phyloP scores from a whole-genome alignment of 1,140 invertebrate species.

The Neodiprion fabricii region DNA sequence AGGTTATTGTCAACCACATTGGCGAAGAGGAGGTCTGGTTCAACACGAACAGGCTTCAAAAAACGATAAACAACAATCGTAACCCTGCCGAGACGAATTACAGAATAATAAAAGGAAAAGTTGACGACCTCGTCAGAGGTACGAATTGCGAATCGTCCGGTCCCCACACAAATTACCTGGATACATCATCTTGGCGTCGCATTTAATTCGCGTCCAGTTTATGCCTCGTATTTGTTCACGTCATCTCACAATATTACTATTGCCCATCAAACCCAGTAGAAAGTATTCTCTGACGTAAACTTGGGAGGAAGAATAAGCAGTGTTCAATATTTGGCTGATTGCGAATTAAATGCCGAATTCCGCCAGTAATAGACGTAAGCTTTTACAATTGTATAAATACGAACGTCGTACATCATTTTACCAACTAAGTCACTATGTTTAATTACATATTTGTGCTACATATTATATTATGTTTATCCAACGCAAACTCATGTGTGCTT shows the following conservation, averaged over 20 bases:
- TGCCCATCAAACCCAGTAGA: too few relatives aligned
- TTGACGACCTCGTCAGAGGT: constrained; percentile 55
- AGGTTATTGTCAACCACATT: constrained; percentile 48
- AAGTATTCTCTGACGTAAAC: too few relatives aligned
- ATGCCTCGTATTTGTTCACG: neutral
- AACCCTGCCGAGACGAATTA: constrained; percentile 53
- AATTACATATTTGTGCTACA: too few relatives aligned
- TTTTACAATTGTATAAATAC: too few relatives aligned
- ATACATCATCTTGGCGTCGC: constrained; percentile 44
- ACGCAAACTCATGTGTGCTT: too few relatives aligned
- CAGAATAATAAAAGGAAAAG: constrained; percentile 49
- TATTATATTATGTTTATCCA: too few relatives aligned
- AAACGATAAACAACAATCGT: constrained; percentile 56
- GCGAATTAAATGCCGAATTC: too few relatives aligned
- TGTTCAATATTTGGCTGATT: too few relatives aligned
- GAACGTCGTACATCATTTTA: too few relatives aligned
- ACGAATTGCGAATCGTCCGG: constrained; percentile 50
- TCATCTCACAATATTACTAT: neutral
- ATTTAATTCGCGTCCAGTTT: constrained; percentile 32
- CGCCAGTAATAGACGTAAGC: too few relatives aligned
- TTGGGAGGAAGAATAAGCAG: too few relatives aligned
- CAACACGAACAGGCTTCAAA: constrained; percentile 58
- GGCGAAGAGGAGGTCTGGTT: constrained; percentile 58
- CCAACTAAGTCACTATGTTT: too few relatives aligned
- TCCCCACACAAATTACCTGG: constrained; percentile 32